Conservation (phyloP, 2,888 invertebrate genomes). For the Clivina fossor region DNA sequence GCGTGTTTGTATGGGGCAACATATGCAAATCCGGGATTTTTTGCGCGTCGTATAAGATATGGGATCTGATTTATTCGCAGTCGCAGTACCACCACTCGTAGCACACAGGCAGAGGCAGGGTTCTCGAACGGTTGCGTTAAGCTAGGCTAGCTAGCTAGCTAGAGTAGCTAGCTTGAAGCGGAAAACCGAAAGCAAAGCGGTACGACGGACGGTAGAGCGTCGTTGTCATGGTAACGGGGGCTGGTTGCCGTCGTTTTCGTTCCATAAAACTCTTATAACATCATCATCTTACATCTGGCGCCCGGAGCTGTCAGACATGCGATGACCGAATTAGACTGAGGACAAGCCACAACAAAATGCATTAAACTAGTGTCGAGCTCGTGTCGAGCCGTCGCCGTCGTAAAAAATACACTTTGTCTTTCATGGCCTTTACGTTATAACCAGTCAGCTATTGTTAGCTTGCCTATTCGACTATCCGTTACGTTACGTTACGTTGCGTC, state of each 20-base stretch:
- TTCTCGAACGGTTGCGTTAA: too few relatives aligned
- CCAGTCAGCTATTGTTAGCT: neutral
- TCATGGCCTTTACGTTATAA: neutral
- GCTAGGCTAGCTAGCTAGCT: neutral
- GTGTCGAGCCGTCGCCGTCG: neutral
- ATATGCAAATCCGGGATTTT: conserved; percentile 24
- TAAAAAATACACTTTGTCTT: too few relatives aligned
- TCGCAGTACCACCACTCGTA: conserved; percentile 8
- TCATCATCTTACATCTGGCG: conserved; percentile 27
- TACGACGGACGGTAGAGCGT: neutral
- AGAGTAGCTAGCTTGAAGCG: neutral
- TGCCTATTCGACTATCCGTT: neutral
- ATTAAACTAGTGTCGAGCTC: neutral
- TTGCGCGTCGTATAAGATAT: conserved; percentile 22
- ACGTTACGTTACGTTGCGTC: neutral
- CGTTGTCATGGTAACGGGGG: conserved; percentile 15
- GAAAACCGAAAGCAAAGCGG: conserved; percentile 1
- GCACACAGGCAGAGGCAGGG: neutral
- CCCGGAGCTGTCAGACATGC: neutral
- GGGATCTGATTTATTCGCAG: conserved; percentile 19
- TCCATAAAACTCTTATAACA: conserved; percentile 25
- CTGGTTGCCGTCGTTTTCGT: conserved; percentile 3
- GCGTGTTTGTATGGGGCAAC: conserved; percentile 20
- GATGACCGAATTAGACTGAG: conserved; percentile 5
- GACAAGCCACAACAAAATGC: neutral